Percentiles rank a stretch among this genome's conserved stretches.
Evolutionary conservation across 2,797 vertebrate genomes (phyloP).

Genomic region (Hippocampus kuda): DNA sequence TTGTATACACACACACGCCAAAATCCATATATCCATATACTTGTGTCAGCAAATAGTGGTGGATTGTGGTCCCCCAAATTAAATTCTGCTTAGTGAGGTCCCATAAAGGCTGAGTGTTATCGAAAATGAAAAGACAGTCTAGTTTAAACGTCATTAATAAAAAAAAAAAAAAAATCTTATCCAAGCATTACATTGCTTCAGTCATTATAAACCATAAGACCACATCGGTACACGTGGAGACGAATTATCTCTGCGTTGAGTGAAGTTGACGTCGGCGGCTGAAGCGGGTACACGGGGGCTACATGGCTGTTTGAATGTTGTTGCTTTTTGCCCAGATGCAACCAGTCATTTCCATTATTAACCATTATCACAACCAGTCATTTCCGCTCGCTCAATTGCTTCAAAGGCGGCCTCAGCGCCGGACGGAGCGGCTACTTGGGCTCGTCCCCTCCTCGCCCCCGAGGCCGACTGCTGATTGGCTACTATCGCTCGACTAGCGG

Average conservation of each 20-base stretch:
- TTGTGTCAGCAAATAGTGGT: too few relatives aligned
- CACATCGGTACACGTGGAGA: not conserved
- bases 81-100: too few relatives aligned
- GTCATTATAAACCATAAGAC: not conserved
- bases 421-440: not conserved
- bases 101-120: too few relatives aligned
- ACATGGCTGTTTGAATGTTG: not conserved
- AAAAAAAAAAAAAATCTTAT: too few relatives aligned
- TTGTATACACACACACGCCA: too few relatives aligned
- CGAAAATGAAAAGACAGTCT: not conserved
- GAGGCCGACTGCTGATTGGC: constrained; percentile 31
- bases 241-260: not conserved
- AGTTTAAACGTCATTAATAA: too few relatives aligned
- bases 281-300: not conserved
- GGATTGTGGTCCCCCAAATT: too few relatives aligned
- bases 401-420: not conserved
- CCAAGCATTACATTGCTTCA: not conserved
- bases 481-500: constrained; percentile 10
- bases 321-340: constrained; percentile 11
- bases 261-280: not conserved
- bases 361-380: constrained; percentile 13
- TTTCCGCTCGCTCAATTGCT: constrained; percentile 3
- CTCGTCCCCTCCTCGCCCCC: not conserved
- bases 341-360: constrained; percentile 4
- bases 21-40: too few relatives aligned